These are phyloP conservation scores for Andrena minutula DNA, from an alignment of 2,888 invertebrate genomes.

Conservation along the genomic window DNA sequence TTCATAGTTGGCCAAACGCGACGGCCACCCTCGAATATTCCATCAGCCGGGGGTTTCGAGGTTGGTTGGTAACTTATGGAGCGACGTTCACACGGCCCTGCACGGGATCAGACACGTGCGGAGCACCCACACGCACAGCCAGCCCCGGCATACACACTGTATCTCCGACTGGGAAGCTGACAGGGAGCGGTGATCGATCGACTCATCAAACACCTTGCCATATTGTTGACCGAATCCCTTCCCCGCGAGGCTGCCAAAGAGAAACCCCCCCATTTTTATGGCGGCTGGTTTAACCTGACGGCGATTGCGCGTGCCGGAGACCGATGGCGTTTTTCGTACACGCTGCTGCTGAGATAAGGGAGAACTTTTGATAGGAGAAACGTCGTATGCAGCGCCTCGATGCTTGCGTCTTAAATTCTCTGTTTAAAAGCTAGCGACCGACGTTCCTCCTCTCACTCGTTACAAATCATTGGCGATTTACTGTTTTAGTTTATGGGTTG, in stretches of 20 bases:
- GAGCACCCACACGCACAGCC: constrained; percentile 20
- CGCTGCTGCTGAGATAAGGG: constrained; percentile 36
- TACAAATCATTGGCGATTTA: too few species aligned
- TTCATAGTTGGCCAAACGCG: constrained; percentile 26
- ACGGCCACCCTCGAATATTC: constrained; percentile 8
- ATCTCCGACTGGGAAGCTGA: constrained; percentile 59
- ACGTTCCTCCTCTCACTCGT: too few species aligned
- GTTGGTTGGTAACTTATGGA: constrained; percentile 11
- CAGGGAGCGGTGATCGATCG: constrained; percentile 72
- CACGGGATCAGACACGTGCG: constrained; percentile 9
- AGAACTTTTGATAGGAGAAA: constrained; percentile 10
- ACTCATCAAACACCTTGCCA: constrained; percentile 76
- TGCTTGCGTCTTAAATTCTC: background rate
- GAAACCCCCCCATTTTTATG: constrained; percentile 68
- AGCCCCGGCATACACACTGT: constrained; percentile 3
- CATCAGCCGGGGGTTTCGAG: constrained; percentile 8
- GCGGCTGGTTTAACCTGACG: constrained; percentile 69
- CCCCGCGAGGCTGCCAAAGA: constrained; percentile 11
- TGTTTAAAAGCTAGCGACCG: too few species aligned
- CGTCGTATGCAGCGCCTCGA: constrained; percentile 25
- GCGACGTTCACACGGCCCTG: background rate
- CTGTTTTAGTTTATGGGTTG: too few species aligned
- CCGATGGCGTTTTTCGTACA: constrained; percentile 62
- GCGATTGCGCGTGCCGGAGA: constrained; percentile 66
- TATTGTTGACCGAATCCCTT: constrained; percentile 71